Conservation (phyloP, 2,113 vertebrate genomes). For the Pedionomus torquatus region DNA sequence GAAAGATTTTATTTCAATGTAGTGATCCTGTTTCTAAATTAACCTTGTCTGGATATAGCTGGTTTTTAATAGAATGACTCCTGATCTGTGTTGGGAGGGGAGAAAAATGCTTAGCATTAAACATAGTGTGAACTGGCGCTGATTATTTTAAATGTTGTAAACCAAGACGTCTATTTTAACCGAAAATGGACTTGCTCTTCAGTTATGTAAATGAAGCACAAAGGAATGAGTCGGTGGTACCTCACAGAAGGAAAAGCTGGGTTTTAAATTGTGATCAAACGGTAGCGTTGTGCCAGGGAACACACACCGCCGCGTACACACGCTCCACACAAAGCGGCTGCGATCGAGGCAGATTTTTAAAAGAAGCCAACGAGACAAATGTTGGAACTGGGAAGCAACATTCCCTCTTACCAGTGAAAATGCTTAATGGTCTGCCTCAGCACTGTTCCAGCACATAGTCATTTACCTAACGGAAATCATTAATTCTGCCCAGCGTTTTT, state of each 20-base stretch:
- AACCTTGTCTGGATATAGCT: not conserved
- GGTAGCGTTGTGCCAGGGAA: not conserved
- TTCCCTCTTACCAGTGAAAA: not conserved
- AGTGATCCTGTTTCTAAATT: not conserved
- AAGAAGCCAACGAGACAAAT: not conserved
- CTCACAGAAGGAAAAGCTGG: conserved; percentile 6
- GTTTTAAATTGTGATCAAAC: conserved; percentile 15
- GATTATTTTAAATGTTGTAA: not conserved
- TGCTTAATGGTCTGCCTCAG: not conserved
- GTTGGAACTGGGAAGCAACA: not conserved
- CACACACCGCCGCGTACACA: not conserved
- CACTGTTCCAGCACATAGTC: not conserved
- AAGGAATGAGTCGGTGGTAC: not conserved
- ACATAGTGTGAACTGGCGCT: not conserved
- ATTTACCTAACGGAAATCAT: conserved; percentile 53
- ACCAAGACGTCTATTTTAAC: not conserved
- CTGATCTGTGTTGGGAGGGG: not conserved
- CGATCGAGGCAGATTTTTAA: not conserved
- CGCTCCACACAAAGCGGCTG: not conserved
- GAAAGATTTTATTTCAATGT: not conserved
- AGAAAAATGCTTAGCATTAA: not conserved
- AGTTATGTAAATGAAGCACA: not conserved
- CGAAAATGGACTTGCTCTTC: not conserved
- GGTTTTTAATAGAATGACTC: not conserved
- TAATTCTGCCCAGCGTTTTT: conserved; percentile 40